Base-by-base conservation (phyloP, 2,888 invertebrate genomes). In the Pandemis heparana region DNA sequence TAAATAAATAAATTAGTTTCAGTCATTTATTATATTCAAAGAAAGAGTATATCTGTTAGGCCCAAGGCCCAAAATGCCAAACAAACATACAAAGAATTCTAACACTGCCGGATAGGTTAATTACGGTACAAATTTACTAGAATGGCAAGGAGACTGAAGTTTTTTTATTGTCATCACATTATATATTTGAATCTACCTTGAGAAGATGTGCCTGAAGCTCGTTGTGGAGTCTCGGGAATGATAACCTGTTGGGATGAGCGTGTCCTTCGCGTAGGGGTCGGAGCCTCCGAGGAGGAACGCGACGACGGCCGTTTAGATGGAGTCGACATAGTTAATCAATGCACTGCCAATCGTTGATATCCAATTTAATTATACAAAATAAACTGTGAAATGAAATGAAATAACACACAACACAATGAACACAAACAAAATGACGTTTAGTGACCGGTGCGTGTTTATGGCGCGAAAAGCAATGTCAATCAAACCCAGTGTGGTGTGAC, bases 141-240 rank as follows among this genome's bases (percentile, higher is more conserved):
- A 46, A 12, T 12, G 5, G 1, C 12, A 46, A 46, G 46, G 46
- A n/a, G 6, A 51, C 48, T 5, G 1, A 16, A 51, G n/a, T 16
- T n/a, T 32, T 32, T 14, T 12, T 32, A 16, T 16, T 9, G 53
- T 32, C 46, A 46, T 16, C 6, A 18, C 4, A 46, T 32, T 9
- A 18, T 10, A 10, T 6, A 18, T 56, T 61, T 61, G 6, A 23
- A 23, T 56, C n/a, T 83, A 91, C 94, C 87, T 85, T 93, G 88
- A 3, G 92, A 88, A 67, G 93, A 89, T 62, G 94, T 93, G 51
- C 92, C 92, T 32, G 91, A 82, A 41, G 94, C 90, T 63, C 91
- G 87, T 77, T 94, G 94, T 8, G 95, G 94, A 72, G 95, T 95
- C 79, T 94, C 94, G 1, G 94, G 95, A 48, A 95, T 92, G 71